A percentile compares a stretch with the other conserved stretches of the same genome.
Conservation (phyloP, 53 echinoderm and acorn worm species). For the Astropecten irregularis region DNA sequence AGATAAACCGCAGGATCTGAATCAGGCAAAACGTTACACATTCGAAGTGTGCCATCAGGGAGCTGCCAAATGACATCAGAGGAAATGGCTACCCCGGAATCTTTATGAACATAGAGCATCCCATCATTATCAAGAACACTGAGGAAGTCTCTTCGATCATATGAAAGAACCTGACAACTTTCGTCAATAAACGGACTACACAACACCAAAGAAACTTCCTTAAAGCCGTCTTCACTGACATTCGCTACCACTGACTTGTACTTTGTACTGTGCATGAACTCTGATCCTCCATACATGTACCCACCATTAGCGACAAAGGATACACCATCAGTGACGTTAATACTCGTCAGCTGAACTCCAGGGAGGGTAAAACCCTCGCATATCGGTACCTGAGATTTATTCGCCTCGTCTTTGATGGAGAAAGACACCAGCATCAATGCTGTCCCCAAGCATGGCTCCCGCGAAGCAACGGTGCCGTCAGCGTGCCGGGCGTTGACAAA, state of each 20-base stretch:
- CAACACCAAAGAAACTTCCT: background rate
- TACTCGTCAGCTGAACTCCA: background rate
- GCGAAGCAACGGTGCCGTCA: background rate
- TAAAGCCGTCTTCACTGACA: background rate
- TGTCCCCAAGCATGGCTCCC: background rate
- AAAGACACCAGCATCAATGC: background rate
- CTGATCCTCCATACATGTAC: background rate
- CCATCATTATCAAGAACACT: background rate
- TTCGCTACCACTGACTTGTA: background rate
- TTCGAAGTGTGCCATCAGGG: background rate
- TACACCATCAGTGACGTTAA: background rate
- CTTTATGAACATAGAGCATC: background rate
- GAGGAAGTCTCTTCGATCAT: background rate
- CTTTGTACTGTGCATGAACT: slow-evolving; percentile 7
- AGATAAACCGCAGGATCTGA: background rate
- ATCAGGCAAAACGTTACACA: background rate
- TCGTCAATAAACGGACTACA: slow-evolving; percentile 4
- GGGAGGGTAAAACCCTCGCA: slow-evolving; percentile 1
- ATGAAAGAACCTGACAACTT: background rate
- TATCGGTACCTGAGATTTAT: background rate
- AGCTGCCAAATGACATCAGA: slow-evolving; percentile 14
- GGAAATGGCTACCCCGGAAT: background rate
- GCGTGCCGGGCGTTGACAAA: background rate
- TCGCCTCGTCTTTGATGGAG: background rate
- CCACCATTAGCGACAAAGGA: background rate